Conservation (phyloP, 1,140 invertebrate species). For the Halyomorpha halys region DNA sequence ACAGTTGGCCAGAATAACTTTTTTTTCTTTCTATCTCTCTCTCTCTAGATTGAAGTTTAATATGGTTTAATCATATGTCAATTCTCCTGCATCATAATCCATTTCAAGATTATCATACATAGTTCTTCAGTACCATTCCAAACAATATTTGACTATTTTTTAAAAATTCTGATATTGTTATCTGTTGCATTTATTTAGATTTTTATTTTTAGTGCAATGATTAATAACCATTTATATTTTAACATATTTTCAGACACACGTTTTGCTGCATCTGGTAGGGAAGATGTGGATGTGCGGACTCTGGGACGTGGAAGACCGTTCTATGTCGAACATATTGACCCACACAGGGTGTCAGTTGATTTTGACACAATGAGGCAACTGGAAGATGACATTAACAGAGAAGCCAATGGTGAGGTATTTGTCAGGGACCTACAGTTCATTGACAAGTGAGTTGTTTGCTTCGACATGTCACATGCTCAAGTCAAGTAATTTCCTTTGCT, state of each 20-base stretch:
- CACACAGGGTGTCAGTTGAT: slow-evolving; percentile 45
- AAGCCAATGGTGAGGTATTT: slow-evolving; percentile 45
- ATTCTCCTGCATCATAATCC: too few relatives aligned
- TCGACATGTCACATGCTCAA: not conserved
- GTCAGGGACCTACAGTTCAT: slow-evolving; percentile 56
- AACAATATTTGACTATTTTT: not conserved
- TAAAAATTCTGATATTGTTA: not conserved
- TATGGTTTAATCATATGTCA: too few relatives aligned
- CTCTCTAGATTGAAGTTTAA: too few relatives aligned
- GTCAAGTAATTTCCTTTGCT: not conserved
- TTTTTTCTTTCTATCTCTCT: too few relatives aligned
- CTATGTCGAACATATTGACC: slow-evolving; percentile 68
- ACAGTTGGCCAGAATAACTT: too few relatives aligned
- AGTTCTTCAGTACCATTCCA: too few relatives aligned
- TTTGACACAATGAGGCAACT: slow-evolving; percentile 43
- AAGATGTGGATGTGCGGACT: slow-evolving; percentile 88
- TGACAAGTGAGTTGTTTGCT: slow-evolving; percentile 40
- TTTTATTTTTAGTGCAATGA: slow-evolving; percentile 32
- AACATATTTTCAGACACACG: slow-evolving; percentile 40
- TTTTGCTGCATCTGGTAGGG: slow-evolving; percentile 83
- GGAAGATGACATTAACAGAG: slow-evolving; percentile 50
- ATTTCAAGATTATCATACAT: too few relatives aligned
- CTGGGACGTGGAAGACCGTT: slow-evolving; percentile 80
- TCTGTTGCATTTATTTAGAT: slow-evolving; percentile 23
- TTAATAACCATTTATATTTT: slow-evolving; percentile 27